These are phyloP conservation scores for Latrodectus hesperus DNA, from an alignment of 2,888 invertebrate genomes.

Conservation along the genomic window DNA sequence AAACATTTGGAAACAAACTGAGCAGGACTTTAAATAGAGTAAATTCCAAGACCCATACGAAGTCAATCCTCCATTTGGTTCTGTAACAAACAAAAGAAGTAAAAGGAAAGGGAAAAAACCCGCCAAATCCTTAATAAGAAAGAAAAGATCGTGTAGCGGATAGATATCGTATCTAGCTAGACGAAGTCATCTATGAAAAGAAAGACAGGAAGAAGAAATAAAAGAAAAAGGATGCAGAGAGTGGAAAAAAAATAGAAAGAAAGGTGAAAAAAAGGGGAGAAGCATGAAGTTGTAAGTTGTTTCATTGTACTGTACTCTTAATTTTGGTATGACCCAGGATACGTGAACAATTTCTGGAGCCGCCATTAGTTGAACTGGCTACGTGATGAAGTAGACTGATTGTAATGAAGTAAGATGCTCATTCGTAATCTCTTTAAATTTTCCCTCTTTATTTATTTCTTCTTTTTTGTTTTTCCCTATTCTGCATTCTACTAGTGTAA, in stretches of 20 bases:
- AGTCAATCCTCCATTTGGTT: constrained; percentile 39
- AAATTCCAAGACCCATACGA: constrained; percentile 26
- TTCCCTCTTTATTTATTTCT: constrained; percentile 52
- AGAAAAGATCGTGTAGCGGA: constrained; percentile 16
- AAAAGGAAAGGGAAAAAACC: constrained; percentile 9
- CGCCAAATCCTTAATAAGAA: constrained; percentile 29
- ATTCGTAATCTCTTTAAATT: constrained; percentile 52
- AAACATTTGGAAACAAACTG: constrained; percentile 26
- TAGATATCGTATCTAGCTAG: constrained; percentile 27
- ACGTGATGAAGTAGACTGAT: constrained; percentile 56
- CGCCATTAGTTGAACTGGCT: constrained; percentile 43
- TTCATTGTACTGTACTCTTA: constrained; percentile 53
- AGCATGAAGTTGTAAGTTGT: constrained; percentile 38
- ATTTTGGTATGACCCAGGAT: constrained; percentile 47
- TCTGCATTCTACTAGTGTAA: background rate
- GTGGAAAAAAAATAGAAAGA: constrained; percentile 17
- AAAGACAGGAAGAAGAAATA: constrained; percentile 16
- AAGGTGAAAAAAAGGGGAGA: constrained; percentile 19
- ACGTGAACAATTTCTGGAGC: constrained; percentile 45
- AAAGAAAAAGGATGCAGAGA: background rate
- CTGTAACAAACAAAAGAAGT: background rate
- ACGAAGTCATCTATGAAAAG: constrained; percentile 13
- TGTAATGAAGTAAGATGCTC: constrained; percentile 43
- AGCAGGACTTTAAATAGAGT: constrained; percentile 30
- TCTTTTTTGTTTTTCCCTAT: constrained; percentile 15